Base-by-base conservation (phyloP, 2,888 invertebrate species). In the Laspeyria flexula region DNA sequence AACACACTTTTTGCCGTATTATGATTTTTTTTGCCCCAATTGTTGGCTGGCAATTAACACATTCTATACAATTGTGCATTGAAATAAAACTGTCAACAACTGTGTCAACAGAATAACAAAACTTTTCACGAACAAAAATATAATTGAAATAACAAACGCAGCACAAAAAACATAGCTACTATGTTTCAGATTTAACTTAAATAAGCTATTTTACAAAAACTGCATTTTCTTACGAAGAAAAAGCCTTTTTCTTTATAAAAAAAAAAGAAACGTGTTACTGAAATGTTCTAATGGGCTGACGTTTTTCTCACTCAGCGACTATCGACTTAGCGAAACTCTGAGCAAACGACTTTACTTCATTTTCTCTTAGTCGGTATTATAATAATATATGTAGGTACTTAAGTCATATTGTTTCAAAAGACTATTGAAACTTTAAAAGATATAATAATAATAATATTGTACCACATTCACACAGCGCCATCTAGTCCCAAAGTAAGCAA, bases 281-380 rank as follows among this genome's bases (percentile, higher is more conserved):
- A 53, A 66, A 55, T 41, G 47, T 55, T 55, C 43, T 62, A 65
- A 66, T 62, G 63, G 55, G 27, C 42, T 54, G 63, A 53, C 63
- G 55, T 62, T 65, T 57, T 50, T 46, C 55, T 48, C 52, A 62
- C 58, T 66, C 63, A 59, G 63, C 58, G 38, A 45, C 45, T 55
- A 62, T 65, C 55, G 63, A 62, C 58, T 58, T 44, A 29, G 51
- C 47, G 16, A 57, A 37, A 37, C 23, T 37, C 34, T 21, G 45
- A 34, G 41, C 48, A 60, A 34, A 41, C 37, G 18, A 29, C n/a
- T 41, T 60, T 53, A 59, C 39, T 48, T 45, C 42, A 40, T 48
- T 60, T 51, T 0, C 18, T 15, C 10, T 34, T 34, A 34, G 9
- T 1, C 10, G 13, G 1, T 18, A 15, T 1, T 15, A 9, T 33